Percentiles rank a stretch among this genome's conserved stretches.
Conservation (phyloP, 2,888 invertebrate species). For the Xestia xanthographa region DNA sequence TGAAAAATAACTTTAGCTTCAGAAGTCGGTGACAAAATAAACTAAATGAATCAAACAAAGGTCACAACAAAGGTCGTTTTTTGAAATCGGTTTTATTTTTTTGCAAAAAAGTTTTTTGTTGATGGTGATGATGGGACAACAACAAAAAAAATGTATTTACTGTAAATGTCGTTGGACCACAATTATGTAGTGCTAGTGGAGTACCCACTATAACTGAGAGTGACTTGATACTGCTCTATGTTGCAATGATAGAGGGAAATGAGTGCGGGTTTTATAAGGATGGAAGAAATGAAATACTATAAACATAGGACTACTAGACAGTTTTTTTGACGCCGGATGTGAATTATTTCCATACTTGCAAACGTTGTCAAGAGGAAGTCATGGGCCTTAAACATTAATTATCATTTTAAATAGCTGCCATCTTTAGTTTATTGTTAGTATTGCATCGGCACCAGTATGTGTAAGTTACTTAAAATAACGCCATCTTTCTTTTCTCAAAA, state of each 20-base stretch:
- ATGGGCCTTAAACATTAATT: not conserved
- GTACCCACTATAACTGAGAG: not conserved
- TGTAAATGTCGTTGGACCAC: not conserved
- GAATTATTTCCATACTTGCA: not conserved
- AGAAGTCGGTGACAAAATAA: no score
- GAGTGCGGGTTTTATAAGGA: not conserved
- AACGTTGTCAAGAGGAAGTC: not conserved
- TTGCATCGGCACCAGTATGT: not conserved
- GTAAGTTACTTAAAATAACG: constrained; percentile 5
- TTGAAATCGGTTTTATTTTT: no score
- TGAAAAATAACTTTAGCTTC: no score
- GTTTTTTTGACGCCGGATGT: not conserved
- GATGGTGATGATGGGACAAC: not conserved
- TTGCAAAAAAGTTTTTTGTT: no score
- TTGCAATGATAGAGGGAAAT: not conserved
- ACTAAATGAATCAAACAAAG: no score
- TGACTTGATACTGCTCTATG: not conserved
- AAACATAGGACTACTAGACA: not conserved
- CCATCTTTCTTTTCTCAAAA: constrained; percentile 26
- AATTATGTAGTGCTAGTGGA: not conserved
- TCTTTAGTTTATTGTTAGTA: constrained; percentile 13
- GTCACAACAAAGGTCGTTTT: no score
- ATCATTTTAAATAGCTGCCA: constrained; percentile 31
- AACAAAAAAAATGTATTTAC: not conserved
- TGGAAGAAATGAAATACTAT: not conserved